A percentile compares a stretch with the other conserved stretches of the same genome.
Conservation (phyloP, 2,113 vertebrate genomes). For the Brachypteracias leptosomus region DNA sequence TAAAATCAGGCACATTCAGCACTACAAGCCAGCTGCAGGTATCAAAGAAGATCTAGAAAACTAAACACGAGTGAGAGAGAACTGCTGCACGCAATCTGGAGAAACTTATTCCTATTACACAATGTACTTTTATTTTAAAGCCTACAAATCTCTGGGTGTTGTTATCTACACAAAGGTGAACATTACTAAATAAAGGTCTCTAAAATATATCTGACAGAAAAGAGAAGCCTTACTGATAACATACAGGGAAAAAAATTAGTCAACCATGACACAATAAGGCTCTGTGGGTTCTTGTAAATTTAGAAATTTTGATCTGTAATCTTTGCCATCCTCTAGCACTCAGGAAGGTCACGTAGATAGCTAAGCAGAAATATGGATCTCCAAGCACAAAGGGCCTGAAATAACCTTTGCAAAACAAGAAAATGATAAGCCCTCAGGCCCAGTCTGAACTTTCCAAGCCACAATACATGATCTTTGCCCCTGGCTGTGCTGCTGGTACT, state of each 20-base stretch:
- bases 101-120: background rate
- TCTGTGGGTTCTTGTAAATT: background rate
- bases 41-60: background rate
- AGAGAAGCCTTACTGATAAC: background rate
- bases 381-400: background rate
- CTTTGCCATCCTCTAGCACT: background rate
- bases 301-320: background rate
- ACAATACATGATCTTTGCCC: accelerated
- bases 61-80: background rate
- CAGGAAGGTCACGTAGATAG: background rate
- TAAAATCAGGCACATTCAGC: background rate
- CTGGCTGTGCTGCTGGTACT: background rate
- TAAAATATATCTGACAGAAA: background rate
- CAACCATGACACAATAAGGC: background rate
- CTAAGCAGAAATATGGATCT: background rate
- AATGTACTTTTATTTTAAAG: background rate
- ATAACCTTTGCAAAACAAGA: background rate
- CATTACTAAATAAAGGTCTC: background rate
- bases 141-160: background rate
- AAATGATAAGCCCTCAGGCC: background rate
- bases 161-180: background rate
- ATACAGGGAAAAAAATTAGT: background rate
- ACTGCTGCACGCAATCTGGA: background rate
- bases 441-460: background rate
- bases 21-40: background rate